Evolutionary conservation across 1,140 invertebrate species (phyloP), one percentile per base, ranked within the genome.

Genomic region (Dendroctonus valens): DNA sequence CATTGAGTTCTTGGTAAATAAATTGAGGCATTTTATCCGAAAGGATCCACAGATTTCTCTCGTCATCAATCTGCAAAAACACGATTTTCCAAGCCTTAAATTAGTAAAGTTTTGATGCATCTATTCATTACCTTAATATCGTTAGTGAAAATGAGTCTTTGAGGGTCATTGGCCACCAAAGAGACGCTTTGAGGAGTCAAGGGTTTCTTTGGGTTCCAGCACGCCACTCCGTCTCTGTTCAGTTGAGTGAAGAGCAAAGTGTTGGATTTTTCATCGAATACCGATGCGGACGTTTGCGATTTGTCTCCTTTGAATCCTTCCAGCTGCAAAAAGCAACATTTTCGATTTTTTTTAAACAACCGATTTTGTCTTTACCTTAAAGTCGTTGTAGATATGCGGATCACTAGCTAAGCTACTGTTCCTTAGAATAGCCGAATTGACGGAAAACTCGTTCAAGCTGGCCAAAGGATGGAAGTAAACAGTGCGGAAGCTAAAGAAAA

Each of bases 401-500:
- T 76, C 72, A 0, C 71, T 71, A 11, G 80, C 79, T 6, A 79
- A 76, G 7, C 83, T 85, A 75, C 87, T 84, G 74, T 93, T 91
- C 72, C 87, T 85, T 7, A 92, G 74, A 6, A 91, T 79, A 55
- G 81, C 81, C 8, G 87, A 89, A 8, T 86, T 85, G 5, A 91
- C 89, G 40, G 85, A 84, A 71, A 89, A 91, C 75, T 91, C 88
- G 38, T 88, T 89, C 14, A 87, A 88, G 51, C 88, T 87, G 3
- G 87, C 85, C 78, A 91, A 80, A 0, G 89, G 82, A 76, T 91
- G 89, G 84, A 91, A 91, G 73, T 89, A 91, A 44, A 89, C 80
- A n/a, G 84, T 86, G 59, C 85, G 85, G 59, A 79, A 84, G 41
- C 80, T 80, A 48, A 61, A 73, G 58, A 40, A 59, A 52, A 52